phyloP scores from a whole-genome alignment of 2,113 vertebrate species.

The Petaurus breviceps region DNA sequence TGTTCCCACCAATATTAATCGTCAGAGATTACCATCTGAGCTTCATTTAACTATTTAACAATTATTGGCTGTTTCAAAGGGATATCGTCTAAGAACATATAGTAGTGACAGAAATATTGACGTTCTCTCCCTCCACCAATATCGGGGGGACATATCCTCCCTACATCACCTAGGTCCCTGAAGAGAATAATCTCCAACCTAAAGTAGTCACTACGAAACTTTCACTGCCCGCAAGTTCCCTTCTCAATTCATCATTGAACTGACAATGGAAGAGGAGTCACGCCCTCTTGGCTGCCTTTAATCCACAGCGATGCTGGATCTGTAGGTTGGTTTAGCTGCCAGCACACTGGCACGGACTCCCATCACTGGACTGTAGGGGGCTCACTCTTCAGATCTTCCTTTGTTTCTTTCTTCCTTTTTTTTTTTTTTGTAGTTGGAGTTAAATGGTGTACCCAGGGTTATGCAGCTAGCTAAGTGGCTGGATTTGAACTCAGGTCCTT shows the following conservation, averaged over 20 bases:
- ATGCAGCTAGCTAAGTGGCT: too few relatives aligned
- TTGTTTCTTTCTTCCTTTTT: too few relatives aligned
- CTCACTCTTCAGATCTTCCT: neutral
- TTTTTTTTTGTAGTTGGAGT: too few relatives aligned
- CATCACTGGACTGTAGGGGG: neutral
- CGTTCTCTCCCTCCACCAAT: neutral
- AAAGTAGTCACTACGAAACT: neutral
- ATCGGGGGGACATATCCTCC: neutral
- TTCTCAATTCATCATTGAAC: neutral
- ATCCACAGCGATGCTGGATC: neutral
- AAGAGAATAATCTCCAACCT: neutral
- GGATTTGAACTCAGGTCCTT: too few relatives aligned
- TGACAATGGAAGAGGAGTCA: neutral
- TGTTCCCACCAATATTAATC: neutral
- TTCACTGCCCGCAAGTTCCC: neutral
- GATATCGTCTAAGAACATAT: neutral
- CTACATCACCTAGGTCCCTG: neutral
- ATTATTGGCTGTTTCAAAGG: neutral
- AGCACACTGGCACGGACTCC: neutral
- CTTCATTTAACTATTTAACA: neutral
- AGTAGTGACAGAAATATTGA: neutral
- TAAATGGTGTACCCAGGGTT: too few relatives aligned
- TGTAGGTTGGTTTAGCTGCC: neutral
- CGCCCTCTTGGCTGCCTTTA: neutral
- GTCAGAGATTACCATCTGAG: neutral